phyloP scores from a whole-genome alignment of 1,140 invertebrate genomes.

The Cotesia chilonis region DNA sequence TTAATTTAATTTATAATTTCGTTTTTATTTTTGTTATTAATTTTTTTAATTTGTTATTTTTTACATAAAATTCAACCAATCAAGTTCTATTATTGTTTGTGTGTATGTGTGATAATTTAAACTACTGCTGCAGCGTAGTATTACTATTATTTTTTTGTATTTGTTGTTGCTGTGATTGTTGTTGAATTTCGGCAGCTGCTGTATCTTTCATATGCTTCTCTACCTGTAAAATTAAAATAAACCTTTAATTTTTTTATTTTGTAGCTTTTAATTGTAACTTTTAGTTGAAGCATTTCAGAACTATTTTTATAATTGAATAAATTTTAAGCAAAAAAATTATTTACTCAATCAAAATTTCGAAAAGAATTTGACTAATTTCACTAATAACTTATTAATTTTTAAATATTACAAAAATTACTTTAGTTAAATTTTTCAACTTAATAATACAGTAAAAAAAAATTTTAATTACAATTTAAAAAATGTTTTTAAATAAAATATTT shows the following conservation, averaged over 20 bases:
- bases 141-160: slow-evolving; percentile 58
- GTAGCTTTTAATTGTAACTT: background rate
- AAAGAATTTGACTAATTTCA: too few relatives aligned
- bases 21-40: too few relatives aligned
- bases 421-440: too few relatives aligned
- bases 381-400: too few relatives aligned
- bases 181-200: slow-evolving; percentile 55
- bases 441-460: too few relatives aligned
- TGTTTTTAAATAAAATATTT: too few relatives aligned
- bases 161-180: slow-evolving; percentile 58
- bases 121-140: slow-evolving; percentile 53
- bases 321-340: too few relatives aligned
- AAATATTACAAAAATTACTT: too few relatives aligned
- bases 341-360: too few relatives aligned
- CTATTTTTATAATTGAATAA: background rate
- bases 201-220: slow-evolving; percentile 71
- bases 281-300: background rate
- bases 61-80: background rate
- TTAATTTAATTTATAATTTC: too few relatives aligned
- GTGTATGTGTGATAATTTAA: too few relatives aligned
- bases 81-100: slow-evolving; percentile 7
- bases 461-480: too few relatives aligned
- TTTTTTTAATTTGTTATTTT: slow-evolving; percentile 19
- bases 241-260: background rate
- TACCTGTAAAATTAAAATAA: slow-evolving; percentile 58